Percentiles rank a stretch among this genome's conserved stretches.
Evolutionary conservation across 1,140 invertebrate species (phyloP).

Genomic region (Hypothenemus hampei): DNA sequence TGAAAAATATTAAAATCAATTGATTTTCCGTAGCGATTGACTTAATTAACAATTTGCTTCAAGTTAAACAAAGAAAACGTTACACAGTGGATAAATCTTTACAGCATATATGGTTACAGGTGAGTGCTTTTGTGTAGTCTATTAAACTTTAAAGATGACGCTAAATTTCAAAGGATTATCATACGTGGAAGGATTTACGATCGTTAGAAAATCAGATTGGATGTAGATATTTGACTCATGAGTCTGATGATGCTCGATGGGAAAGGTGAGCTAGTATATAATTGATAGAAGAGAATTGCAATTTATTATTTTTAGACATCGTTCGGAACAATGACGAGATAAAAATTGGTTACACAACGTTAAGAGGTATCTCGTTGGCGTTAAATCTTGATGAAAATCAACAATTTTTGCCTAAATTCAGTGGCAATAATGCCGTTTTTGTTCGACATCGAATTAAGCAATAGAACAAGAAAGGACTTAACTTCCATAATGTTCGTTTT

Average conservation of each 20-base stretch:
- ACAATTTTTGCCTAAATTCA: background rate
- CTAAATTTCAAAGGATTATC: conserved; percentile 67
- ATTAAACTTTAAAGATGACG: conserved; percentile 3
- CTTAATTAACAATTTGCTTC: conserved; percentile 94
- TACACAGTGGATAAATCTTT: conserved; percentile 96
- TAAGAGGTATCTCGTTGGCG: conserved; percentile 42
- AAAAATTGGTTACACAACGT: conserved; percentile 42
- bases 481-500: too few species aligned
- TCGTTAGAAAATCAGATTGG: conserved; percentile 81
- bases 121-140: conserved; percentile 45
- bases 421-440: background rate
- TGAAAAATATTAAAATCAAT: too few species aligned
- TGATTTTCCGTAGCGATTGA: conserved; percentile 84
- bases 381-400: conserved; percentile 31
- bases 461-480: too few species aligned
- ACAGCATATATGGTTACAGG: conserved; percentile 89
- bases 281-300: background rate
- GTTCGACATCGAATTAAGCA: background rate
- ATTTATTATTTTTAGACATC: conserved; percentile 10
- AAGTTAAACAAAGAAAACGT: conserved; percentile 97
- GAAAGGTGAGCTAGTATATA: conserved; percentile 43
- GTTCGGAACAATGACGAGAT: conserved; percentile 40
- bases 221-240: conserved; percentile 88
- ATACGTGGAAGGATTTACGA: conserved; percentile 92
- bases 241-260: conserved; percentile 94